Evolutionary conservation across 2,888 invertebrate species (phyloP), one percentile per base, ranked within the genome.

Genomic region (Macaria liturata): DNA sequence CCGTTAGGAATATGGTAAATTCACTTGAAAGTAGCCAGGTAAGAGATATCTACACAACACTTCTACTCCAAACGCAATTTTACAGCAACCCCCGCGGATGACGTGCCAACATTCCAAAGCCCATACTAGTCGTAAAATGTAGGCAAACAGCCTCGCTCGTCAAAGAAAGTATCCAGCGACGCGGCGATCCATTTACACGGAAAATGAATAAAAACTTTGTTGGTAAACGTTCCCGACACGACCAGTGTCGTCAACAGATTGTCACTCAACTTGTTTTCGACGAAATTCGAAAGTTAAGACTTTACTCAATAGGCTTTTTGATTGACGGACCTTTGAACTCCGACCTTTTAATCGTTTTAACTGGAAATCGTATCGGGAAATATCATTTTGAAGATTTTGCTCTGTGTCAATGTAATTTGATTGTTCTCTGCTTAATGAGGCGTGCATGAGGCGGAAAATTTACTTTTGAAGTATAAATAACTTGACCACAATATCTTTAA

Each of bases 131-230:
- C 3, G 3, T 37, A 63, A 40, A 39, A 20, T 9, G 32, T 52
- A 48, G 51, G 40, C 40, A 31, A 32, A 42, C 51, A 56, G 72
- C 68, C 72, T 67, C 70, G 60, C 75, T 74, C 78, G 73, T 81
- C 81, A 76, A 77, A 72, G 70, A 72, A 77, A 79, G 72, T 76
- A 72, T 70, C 70, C 67, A 69, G 68, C 68, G 78, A 77, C 78
- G 75, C 67, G 65, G 70, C 76, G 78, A 76, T 77, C 75, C 76
- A 75, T 81, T 81, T 80, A 70, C 74, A 75, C 67, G 68, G 65
- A 73, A 76, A 78, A 74, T 70, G 67, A 72, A 75, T 79, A 71
- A 74, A 76, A 78, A 72, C 69, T 74, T 76, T 67, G 59, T 59
- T 61, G 61, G 57, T 60, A 64, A 70, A 74, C 69, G 70, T 69